These are phyloP conservation scores for Eledona agricola DNA, from an alignment of 2,888 invertebrate species.

Conservation along the genomic window DNA sequence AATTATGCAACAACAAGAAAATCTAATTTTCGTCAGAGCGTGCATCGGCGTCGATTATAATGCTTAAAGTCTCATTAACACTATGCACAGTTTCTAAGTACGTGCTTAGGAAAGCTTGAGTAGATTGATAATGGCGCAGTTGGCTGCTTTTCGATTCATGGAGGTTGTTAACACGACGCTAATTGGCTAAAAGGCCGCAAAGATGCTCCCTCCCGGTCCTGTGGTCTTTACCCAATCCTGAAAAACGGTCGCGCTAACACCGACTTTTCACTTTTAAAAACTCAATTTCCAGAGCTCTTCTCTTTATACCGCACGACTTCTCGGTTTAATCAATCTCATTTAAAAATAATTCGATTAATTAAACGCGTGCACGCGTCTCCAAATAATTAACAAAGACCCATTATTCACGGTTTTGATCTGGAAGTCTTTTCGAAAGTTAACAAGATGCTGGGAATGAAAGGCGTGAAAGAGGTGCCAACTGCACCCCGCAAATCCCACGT, in stretches of 20 bases:
- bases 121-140: constrained; percentile 10
- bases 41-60: constrained; percentile 10
- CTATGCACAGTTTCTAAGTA: constrained; percentile 6
- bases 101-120: neutral
- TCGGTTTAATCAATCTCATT: constrained; percentile 26
- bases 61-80: constrained; percentile 25
- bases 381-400: too few species aligned
- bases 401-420: too few species aligned
- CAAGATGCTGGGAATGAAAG: too few species aligned
- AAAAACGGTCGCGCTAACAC: too few species aligned
- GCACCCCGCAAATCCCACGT: too few species aligned
- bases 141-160: constrained; percentile 13
- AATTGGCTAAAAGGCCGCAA: neutral
- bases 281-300: too few species aligned
- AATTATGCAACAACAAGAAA: constrained; percentile 22
- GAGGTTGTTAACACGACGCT: constrained; percentile 5
- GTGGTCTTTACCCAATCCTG: too few species aligned
- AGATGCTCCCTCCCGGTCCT: too few species aligned
- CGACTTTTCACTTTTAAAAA: too few species aligned
- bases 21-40: constrained; percentile 20
- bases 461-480: too few species aligned
- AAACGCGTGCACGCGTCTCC: constrained; percentile 11
- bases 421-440: too few species aligned
- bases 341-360: constrained; percentile 24
- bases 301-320: too few species aligned